phyloP scores from a whole-genome alignment of 2,797 vertebrate species.

The Taenioides sp. region DNA sequence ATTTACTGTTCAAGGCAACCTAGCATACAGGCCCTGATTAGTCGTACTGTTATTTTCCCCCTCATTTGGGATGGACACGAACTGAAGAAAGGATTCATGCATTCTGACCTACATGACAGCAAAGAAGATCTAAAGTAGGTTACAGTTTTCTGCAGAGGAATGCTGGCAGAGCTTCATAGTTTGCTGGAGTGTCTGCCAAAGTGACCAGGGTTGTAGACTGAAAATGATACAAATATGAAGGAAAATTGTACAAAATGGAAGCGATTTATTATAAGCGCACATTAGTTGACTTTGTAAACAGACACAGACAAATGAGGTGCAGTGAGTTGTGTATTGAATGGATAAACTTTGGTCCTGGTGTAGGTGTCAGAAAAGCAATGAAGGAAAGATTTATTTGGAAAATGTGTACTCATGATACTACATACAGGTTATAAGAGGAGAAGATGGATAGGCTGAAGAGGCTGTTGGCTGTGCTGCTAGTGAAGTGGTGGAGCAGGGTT shows the following conservation, averaged over 20 bases:
- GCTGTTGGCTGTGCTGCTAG: background rate
- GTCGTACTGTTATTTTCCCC: conserved; percentile 16
- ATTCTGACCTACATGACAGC: conserved; percentile 65
- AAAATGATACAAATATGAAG: conserved; percentile 29
- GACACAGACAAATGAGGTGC: background rate
- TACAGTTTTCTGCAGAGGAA: conserved; percentile 49
- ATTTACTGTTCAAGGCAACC: conserved; percentile 53
- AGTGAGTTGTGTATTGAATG: background rate
- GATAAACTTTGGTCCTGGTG: background rate
- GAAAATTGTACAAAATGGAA: conserved; percentile 27
- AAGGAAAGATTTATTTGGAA: background rate
- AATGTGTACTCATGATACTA: background rate
- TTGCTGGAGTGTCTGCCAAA: conserved; percentile 50
- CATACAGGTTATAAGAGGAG: background rate
- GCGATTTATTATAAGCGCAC: background rate
- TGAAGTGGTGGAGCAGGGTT: background rate
- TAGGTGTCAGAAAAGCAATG: background rate
- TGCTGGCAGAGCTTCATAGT: conserved; percentile 48
- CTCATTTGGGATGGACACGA: conserved; percentile 49
- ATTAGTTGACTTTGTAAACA: background rate
- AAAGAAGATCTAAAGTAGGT: conserved; percentile 51
- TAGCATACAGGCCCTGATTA: conserved; percentile 45
- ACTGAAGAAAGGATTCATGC: conserved; percentile 47
- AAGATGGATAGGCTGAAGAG: background rate
- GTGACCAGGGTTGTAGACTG: conserved; percentile 50